Conservation (phyloP, 2,888 invertebrate genomes). For the Tipula unca region DNA sequence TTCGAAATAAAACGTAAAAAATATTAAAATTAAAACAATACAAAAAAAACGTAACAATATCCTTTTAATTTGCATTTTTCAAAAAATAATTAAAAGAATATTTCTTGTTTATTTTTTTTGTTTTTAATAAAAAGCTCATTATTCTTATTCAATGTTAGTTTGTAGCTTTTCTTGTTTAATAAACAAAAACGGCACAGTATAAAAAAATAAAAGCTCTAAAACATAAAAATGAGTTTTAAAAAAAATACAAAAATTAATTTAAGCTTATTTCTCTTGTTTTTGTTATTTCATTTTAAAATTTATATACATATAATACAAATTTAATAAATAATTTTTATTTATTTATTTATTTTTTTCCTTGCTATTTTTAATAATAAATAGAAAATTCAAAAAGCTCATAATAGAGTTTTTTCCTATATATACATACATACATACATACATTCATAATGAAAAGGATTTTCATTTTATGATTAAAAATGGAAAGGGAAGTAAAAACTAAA, state of each 20-base stretch:
- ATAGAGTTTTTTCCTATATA: neutral
- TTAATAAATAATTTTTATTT: conserved; percentile 4
- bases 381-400: neutral
- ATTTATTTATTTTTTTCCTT: neutral
- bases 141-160: neutral
- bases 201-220: neutral
- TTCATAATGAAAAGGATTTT: neutral
- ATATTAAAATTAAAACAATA: neutral
- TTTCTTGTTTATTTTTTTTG: neutral
- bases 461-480: neutral
- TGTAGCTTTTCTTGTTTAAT: conserved; percentile 8
- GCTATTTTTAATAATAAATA: neutral
- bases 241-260: neutral
- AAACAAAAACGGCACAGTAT: neutral
- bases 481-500: neutral
- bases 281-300: neutral
- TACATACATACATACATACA: neutral
- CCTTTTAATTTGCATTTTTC: conserved; percentile 1
- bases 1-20: neutral
- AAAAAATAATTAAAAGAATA: neutral
- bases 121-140: neutral
- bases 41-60: neutral
- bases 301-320: neutral
- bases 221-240: neutral
- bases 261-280: neutral